Evolutionary conservation across 2,797 vertebrate species (phyloP), one percentile per base, ranked within the genome.

Genomic region (Danio albolineatus): DNA sequence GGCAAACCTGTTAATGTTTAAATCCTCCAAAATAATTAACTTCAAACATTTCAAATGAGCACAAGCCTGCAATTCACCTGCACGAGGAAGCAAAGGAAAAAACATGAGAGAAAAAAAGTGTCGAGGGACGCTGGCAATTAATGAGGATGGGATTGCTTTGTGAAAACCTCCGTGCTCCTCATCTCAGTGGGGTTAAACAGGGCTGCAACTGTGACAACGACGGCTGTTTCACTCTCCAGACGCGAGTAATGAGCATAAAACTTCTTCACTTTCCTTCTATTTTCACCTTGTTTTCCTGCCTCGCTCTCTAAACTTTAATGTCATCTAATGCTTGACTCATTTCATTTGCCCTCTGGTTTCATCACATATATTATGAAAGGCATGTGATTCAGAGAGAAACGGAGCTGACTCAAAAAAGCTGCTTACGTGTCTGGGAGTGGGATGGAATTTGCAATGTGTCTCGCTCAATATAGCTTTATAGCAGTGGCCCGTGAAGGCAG

Each of bases 311-410:
- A 57, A 66, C 74, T 82, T 53, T 71, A 65, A 66, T 82, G 85
- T 82, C 86, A 86, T 89, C 85, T 88, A 87, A 75, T 86, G 85
- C 89, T 92, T 91, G 91, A 93, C 86, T 93, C 91, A 93, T 87
- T 82, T 28, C 85, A 87, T 90, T 92, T 91, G 92, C 89, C 90
- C 89, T 90, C 87, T 91, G 89, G 91, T 94, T 94, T 93, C 92
- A 93, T 93, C 93, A 94, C 90, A 82, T 87, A 76, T 86, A 90
- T 93, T 92, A 92, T 93, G 89, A 87, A 93, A 93, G 89, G 76
- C 81, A 84, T 87, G 84, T 88, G 85, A 87, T 86, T 85, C 91
- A 91, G 88, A 91, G 87, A 90, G 90, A 86, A 87, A 90, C 82
- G 43, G 78, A 78, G 84, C 83, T 86, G 86, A 87, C 83, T 86